These are phyloP conservation scores for Scelioninae gen. 1 DNA, from an alignment of 2,888 invertebrate species.

Conservation along the genomic window DNA sequence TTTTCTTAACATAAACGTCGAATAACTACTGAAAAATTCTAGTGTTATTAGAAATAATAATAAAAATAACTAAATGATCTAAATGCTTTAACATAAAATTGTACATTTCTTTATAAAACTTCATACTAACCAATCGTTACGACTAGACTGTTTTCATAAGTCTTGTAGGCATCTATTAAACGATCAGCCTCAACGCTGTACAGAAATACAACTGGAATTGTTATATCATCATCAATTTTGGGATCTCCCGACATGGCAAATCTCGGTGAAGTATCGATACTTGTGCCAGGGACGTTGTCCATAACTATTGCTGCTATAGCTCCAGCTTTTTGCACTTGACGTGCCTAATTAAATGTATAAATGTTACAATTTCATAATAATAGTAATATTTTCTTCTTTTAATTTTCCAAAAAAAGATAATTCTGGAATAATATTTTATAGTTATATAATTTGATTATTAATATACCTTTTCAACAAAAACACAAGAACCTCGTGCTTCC, in stretches of 20 bases:
- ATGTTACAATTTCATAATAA: too few species aligned
- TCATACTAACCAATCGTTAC: constrained; percentile 79
- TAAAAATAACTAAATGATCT: neutral
- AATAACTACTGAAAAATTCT: neutral
- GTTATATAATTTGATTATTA: neutral
- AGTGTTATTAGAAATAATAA: neutral
- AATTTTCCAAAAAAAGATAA: too few species aligned
- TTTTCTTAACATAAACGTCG: neutral
- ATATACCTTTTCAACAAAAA: constrained; percentile 94
- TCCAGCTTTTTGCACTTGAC: constrained; percentile 92
- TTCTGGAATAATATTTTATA: too few species aligned
- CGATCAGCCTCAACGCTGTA: constrained; percentile 91
- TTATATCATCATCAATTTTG: constrained; percentile 89
- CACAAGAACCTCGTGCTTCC: constrained; percentile 96
- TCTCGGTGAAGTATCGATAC: constrained; percentile 90
- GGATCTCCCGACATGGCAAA: constrained; percentile 99
- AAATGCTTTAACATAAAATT: neutral
- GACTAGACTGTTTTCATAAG: constrained; percentile 73
- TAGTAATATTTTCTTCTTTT: too few species aligned
- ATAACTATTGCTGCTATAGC: constrained; percentile 93
- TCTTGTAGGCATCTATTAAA: constrained; percentile 87
- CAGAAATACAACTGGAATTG: constrained; percentile 95
- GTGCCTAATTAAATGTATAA: constrained; percentile 85
- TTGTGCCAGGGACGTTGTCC: constrained; percentile 92
- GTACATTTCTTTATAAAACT: constrained; percentile 11